phyloP scores from a whole-genome alignment of 2,797 vertebrate species.

The Euphonia xanthogaster region DNA sequence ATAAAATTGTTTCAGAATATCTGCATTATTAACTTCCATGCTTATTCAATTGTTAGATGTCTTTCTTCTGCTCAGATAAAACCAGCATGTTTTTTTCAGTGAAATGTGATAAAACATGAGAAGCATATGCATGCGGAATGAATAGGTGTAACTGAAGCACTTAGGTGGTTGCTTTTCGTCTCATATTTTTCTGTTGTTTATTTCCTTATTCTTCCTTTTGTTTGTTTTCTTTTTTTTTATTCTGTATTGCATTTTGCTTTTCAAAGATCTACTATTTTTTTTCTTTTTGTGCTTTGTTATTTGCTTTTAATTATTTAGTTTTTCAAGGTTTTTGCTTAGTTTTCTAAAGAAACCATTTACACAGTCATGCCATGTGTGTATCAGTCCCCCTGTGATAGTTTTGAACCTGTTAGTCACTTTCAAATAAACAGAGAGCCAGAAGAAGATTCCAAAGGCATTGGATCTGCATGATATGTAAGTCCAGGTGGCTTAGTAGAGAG shows the following conservation, averaged over 20 bases:
- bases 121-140: background rate
- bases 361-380: background rate
- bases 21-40: constrained; percentile 29
- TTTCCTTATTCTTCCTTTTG: background rate
- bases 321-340: background rate
- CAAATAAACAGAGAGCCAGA: background rate
- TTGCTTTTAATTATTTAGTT: background rate
- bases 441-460: background rate
- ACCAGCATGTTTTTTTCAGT: background rate
- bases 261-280: background rate
- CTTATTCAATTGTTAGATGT: background rate
- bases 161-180: background rate
- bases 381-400: background rate
- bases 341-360: background rate
- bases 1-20: constrained; percentile 37
- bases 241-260: background rate
- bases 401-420: background rate
- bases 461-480: background rate
- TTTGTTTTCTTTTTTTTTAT: background rate
- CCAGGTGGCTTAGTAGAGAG: background rate
- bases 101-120: background rate
- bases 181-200: background rate
- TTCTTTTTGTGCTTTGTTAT: background rate
- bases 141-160: background rate
- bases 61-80: constrained; percentile 20